Evolutionary conservation across 2,797 vertebrate species (phyloP).

Genomic region (Anas capensis): DNA sequence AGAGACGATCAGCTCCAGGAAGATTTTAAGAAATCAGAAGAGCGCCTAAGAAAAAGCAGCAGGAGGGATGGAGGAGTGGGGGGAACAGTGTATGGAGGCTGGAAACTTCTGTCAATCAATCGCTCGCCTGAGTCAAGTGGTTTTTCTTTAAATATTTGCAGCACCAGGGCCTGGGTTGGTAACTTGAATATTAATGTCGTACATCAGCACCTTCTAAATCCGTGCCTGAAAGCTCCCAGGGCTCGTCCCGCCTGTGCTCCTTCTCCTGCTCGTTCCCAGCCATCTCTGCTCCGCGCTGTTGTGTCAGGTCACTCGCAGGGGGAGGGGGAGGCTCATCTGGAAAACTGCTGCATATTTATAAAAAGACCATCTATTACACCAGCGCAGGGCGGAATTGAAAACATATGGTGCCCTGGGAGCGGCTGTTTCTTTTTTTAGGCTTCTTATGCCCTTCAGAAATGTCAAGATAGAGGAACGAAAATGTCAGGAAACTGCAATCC

Average conservation of each 20-base stretch:
- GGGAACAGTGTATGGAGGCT: background rate
- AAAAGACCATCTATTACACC: conserved; percentile 54
- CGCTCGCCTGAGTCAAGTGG: background rate
- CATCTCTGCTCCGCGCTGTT: rapidly evolving
- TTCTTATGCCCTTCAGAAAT: conserved; percentile 78
- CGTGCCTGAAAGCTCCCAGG: background rate
- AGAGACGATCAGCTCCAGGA: conserved; percentile 45
- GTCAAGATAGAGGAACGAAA: conserved; percentile 79
- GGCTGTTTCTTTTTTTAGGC: conserved; percentile 71
- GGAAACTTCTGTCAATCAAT: conserved; percentile 44
- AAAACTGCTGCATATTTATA: conserved; percentile 54
- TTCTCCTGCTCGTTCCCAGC: background rate
- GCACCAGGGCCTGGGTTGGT: background rate
- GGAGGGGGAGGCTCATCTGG: conserved; percentile 22
- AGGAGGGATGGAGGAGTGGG: conserved; percentile 35
- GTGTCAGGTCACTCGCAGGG: background rate
- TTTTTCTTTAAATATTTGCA: conserved; percentile 35
- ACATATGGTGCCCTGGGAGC: conserved; percentile 74
- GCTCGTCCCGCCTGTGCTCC: background rate
- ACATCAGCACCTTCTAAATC: background rate
- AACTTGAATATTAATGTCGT: conserved; percentile 14
- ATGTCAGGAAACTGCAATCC: conserved; percentile 77
- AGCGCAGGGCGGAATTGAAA: conserved; percentile 72
- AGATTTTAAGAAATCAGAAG: conserved; percentile 10
- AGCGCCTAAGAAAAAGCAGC: conserved; percentile 13